Evolutionary conservation across 2,888 invertebrate genomes (phyloP), one percentile per base, ranked within the genome.

Genomic region (Mesorhabditis sp.): DNA sequence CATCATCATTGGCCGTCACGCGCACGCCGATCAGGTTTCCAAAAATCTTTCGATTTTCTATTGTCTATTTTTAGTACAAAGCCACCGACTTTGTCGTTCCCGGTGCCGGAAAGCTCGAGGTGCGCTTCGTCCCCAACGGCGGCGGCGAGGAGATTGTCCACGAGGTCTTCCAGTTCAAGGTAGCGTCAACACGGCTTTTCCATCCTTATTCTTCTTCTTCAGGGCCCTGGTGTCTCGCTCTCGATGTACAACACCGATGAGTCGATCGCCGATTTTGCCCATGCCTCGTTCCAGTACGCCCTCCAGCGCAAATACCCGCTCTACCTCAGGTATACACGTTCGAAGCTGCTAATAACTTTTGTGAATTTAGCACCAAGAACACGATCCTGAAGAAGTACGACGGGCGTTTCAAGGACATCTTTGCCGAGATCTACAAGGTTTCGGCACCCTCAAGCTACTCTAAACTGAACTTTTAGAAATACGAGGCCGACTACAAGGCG

Each of bases 11-110:
- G 98, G 97, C 4, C 92, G 97, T 89, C 97, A 98, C 86, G 89
- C 89, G 6, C 87, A 86, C 86, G 97, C 93, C 58, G 97, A 97
- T 88, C 96, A 95, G 87, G 88, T 89, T 74, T 42, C 45, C 6
- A 28, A 28, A 28, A 28, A 28, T 28, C 1, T 28, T 28, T 28
- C 1, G 15, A 5, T 4, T 69, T 41, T 68, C 7, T 10, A 13
- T 43, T 70, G 6, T 28, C 10, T 28, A 28, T 4, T 74, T 83
- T 68, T 77, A 89, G 86, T 95, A 95, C 87, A 94, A 93, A 88
- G 96, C 96, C 0, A 94, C 94, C 13, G 97, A 98, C 87, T 95
- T 96, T 87, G 90, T 97, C 10, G 93, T 97, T 0, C 95, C 95
- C 67, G 92, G 92, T 5, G 90, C 91, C 67, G 97, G 97, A 43